A percentile compares a stretch with the other conserved stretches of the same genome.
Conservation (phyloP, 2,113 vertebrate species). For the Ptilonorhynchus violaceus region DNA sequence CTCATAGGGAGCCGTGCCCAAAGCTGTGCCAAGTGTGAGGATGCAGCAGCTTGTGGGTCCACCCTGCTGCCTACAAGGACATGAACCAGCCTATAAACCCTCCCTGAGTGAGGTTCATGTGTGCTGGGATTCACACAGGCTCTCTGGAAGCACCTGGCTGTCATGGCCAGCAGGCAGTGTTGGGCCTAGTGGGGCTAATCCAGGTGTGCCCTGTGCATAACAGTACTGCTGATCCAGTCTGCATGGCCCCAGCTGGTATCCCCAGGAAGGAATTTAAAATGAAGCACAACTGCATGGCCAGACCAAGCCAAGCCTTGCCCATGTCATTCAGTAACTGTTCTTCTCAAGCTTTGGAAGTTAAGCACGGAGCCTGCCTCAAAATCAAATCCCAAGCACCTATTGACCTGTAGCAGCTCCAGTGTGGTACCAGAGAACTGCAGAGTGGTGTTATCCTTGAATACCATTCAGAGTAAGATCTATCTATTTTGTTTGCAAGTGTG, state of each 20-base stretch:
- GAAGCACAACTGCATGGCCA: not conserved
- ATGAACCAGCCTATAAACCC: not conserved
- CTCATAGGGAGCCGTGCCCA: fast-evolving
- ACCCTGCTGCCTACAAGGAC: not conserved
- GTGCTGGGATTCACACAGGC: fast-evolving
- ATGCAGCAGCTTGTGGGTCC: not conserved
- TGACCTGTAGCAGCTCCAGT: not conserved
- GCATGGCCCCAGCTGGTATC: not conserved
- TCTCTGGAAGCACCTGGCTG: fast-evolving
- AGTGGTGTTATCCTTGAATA: fast-evolving
- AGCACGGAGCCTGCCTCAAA: not conserved
- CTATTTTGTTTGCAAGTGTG: not conserved
- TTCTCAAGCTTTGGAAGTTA: not conserved
- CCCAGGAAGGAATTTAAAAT: not conserved
- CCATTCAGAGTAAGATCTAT: not conserved
- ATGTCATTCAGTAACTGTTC: not conserved
- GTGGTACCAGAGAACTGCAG: not conserved
- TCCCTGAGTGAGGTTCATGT: fast-evolving
- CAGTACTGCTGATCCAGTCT: fast-evolving
- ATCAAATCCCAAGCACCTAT: not conserved
- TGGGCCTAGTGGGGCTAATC: fast-evolving
- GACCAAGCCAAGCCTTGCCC: not conserved
- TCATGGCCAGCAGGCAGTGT: not conserved
- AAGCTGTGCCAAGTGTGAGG: not conserved
- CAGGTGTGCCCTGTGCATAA: not conserved